Evolutionary conservation across 2,888 invertebrate species (phyloP).

Genomic region (Coecobrya sp.): DNA sequence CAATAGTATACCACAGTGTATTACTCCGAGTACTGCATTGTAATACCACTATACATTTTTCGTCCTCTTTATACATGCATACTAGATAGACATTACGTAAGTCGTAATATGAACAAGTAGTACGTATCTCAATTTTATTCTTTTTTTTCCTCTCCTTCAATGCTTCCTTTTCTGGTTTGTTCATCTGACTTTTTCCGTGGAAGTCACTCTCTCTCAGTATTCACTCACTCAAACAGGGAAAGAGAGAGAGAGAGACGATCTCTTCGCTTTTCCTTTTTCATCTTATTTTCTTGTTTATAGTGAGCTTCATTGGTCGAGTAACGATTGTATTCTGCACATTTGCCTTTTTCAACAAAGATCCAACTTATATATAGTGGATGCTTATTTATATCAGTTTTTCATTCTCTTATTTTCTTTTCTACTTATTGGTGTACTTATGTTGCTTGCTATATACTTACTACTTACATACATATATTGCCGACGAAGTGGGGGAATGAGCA

Average conservation of each 20-base stretch:
- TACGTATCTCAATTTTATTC: constrained; percentile 74
- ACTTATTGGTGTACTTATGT: neutral
- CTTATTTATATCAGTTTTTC: constrained; percentile 72
- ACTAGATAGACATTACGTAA: constrained; percentile 14
- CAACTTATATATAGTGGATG: neutral
- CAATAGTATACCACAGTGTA: too few species aligned
- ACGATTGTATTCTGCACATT: constrained; percentile 75
- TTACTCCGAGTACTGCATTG: constrained; percentile 19
- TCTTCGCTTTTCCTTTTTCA: constrained; percentile 62
- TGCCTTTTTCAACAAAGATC: constrained; percentile 37
- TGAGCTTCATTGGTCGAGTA: constrained; percentile 77
- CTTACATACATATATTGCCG: neutral
- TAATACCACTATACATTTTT: neutral
- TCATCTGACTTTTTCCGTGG: constrained; percentile 76
- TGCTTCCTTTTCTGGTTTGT: constrained; percentile 63
- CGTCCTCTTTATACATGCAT: constrained; percentile 33
- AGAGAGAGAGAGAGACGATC: constrained; percentile 38
- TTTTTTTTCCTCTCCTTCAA: constrained; percentile 43
- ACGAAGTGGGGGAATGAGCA: constrained; percentile 49
- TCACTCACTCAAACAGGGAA: constrained; percentile 7
- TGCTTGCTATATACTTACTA: neutral
- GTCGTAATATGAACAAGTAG: neutral
- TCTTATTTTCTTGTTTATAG: constrained; percentile 75
- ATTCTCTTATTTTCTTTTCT: constrained; percentile 19
- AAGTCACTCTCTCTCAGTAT: constrained; percentile 62